These are phyloP conservation scores for Cottoperca gobio DNA, from an alignment of 2,797 vertebrate species.

Conservation along the genomic window DNA sequence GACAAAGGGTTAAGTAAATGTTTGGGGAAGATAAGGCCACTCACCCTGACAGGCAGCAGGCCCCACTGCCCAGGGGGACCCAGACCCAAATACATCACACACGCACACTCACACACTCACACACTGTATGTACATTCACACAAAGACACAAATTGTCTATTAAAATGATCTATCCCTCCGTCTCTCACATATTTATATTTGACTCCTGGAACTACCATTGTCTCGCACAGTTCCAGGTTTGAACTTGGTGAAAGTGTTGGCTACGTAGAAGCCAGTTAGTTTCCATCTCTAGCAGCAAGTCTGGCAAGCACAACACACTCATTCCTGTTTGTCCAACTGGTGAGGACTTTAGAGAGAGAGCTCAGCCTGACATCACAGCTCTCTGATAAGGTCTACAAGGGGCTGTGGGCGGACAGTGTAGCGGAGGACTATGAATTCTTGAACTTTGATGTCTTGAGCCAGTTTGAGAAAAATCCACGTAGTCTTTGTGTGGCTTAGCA, in stretches of 20 bases:
- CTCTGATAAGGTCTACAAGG: constrained; percentile 73
- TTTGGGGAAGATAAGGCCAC: constrained; percentile 90
- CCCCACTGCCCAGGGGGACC: constrained; percentile 84
- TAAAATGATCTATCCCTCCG: not conserved
- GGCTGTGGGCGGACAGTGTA: constrained; percentile 18
- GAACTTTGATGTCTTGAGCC: constrained; percentile 23
- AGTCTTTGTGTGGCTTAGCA: not conserved
- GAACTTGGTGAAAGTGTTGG: constrained; percentile 44
- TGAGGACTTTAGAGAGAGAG: constrained; percentile 68
- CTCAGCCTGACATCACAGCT: constrained; percentile 57
- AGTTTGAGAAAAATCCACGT: constrained; percentile 11
- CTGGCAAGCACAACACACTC: constrained; percentile 70
- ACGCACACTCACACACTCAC: constrained; percentile 70
- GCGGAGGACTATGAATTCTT: constrained; percentile 16
- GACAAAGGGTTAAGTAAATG: constrained; percentile 93
- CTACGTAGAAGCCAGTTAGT: constrained; percentile 55
- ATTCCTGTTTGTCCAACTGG: constrained; percentile 69
- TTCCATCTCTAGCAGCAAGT: constrained; percentile 73
- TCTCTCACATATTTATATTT: constrained; percentile 26
- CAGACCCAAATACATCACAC: constrained; percentile 84
- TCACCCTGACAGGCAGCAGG: constrained; percentile 89
- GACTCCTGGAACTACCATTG: constrained; percentile 17
- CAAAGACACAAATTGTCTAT: constrained; percentile 8
- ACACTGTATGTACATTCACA: constrained; percentile 47
- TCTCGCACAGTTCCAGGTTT: constrained; percentile 30